Evolutionary conservation across 1,140 invertebrate genomes (phyloP).

Genomic region (Sitobion miscanthi): DNA sequence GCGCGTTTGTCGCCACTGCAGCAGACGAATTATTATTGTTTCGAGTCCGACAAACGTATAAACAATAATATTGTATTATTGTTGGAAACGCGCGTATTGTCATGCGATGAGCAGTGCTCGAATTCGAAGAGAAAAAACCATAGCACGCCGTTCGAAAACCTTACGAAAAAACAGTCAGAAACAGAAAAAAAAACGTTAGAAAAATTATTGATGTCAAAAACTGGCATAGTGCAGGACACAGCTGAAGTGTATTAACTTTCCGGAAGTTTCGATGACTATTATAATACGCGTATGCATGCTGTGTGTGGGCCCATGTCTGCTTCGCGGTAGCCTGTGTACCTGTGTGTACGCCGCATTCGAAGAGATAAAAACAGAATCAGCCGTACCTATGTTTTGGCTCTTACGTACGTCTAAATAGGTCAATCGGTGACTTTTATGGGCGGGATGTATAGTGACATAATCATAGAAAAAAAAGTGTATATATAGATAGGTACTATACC

Average conservation of each 20-base stretch:
- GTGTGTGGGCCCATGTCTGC: neutral
- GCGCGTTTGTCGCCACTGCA: neutral
- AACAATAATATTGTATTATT: conserved; percentile 6
- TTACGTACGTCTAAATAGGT: neutral
- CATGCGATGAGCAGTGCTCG: neutral
- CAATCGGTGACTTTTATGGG: neutral
- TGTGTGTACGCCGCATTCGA: neutral
- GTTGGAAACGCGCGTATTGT: neutral
- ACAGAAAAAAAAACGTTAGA: too few species aligned
- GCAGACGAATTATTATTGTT: neutral
- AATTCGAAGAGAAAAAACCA: neutral
- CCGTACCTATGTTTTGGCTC: neutral
- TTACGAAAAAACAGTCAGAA: too few species aligned
- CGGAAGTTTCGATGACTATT: neutral
- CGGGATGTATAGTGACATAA: neutral
- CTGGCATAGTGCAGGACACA: neutral
- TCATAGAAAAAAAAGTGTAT: too few species aligned
- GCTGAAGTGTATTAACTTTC: neutral
- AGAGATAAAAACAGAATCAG: neutral
- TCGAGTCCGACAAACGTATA: neutral
- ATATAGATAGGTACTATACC: too few species aligned
- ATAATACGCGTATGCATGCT: too few species aligned
- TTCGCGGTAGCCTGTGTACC: neutral
- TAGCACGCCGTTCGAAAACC: too few species aligned
- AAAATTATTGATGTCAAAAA: too few species aligned